A percentile compares a stretch with the other conserved stretches of the same genome.
Evolutionary conservation across 2,888 invertebrate genomes (phyloP).

Genomic region (Temnothorax ravouxi): DNA sequence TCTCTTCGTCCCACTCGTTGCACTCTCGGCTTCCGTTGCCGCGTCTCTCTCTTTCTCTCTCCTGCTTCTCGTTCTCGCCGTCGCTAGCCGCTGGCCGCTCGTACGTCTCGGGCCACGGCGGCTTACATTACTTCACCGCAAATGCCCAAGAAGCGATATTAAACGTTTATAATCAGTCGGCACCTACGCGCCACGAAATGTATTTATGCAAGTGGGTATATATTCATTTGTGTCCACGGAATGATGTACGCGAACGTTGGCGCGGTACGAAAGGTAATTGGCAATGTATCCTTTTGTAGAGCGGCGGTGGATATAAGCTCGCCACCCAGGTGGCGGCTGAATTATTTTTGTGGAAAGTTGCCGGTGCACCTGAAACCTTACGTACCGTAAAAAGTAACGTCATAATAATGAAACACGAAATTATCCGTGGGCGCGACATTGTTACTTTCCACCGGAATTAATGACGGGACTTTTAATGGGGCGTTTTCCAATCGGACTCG

Average conservation of each 20-base stretch:
- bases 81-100: slow-evolving; percentile 30
- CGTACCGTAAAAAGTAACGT: not conserved
- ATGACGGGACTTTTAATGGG: slow-evolving; percentile 18
- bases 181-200: slow-evolving; percentile 67
- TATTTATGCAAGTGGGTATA: slow-evolving; percentile 68
- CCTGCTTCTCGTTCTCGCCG: slow-evolving; percentile 28
- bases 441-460: not conserved
- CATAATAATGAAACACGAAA: slow-evolving; percentile 3
- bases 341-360: slow-evolving; percentile 36
- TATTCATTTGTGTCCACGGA: slow-evolving; percentile 54
- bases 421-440: not conserved
- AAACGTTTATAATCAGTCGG: slow-evolving; percentile 77
- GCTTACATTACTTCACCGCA: slow-evolving; percentile 72
- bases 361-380: not conserved
- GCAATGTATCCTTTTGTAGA: slow-evolving; percentile 50
- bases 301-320: slow-evolving; percentile 8
- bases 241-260: slow-evolving; percentile 53
- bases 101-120: slow-evolving; percentile 62
- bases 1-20: slow-evolving; percentile 22
- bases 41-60: slow-evolving; percentile 19
- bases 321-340: slow-evolving; percentile 32
- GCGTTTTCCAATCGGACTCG: slow-evolving; percentile 49
- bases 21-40: slow-evolving; percentile 29
- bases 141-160: slow-evolving; percentile 71
- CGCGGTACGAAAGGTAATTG: slow-evolving; percentile 52